Evolutionary conservation across 1,140 invertebrate species (phyloP).

Genomic region (Calosoma granatense): DNA sequence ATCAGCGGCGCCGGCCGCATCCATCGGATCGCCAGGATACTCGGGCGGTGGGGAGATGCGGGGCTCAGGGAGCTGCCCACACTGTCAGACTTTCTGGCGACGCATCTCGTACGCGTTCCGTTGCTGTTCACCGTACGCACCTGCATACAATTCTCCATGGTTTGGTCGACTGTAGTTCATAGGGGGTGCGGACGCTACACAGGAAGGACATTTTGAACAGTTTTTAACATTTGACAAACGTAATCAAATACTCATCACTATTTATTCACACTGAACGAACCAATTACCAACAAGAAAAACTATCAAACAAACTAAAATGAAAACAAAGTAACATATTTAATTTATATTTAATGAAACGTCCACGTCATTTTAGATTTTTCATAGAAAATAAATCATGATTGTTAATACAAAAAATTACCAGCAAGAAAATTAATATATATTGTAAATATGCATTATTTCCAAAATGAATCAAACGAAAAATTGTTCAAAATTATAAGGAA

Average conservation of each 20-base stretch:
- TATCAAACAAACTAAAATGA: no score
- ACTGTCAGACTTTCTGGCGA: conserved; percentile 33
- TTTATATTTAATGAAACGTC: no score
- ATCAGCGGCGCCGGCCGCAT: conserved; percentile 5
- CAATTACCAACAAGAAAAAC: conserved; percentile 20
- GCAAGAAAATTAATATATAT: no score
- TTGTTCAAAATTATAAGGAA: neutral
- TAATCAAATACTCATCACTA: no score
- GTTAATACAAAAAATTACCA: no score
- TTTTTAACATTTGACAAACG: conserved; percentile 3
- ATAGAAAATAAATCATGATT: no score
- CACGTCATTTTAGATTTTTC: no score
- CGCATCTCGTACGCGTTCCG: conserved; percentile 40
- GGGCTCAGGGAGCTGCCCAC: conserved; percentile 19
- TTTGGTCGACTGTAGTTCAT: conserved; percentile 43
- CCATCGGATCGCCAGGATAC: conserved; percentile 31
- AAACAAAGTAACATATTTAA: no score
- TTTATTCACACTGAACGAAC: neutral
- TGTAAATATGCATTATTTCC: no score
- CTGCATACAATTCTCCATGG: conserved; percentile 51
- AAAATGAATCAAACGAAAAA: conserved; percentile 18
- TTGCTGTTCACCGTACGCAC: conserved; percentile 43
- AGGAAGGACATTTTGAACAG: conserved; percentile 7
- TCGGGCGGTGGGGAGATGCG: conserved; percentile 32
- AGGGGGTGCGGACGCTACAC: conserved; percentile 51